A percentile compares a stretch with the other conserved stretches of the same genome.
Conservation (phyloP, 2,113 vertebrate genomes). For the Eurypyga helias region DNA sequence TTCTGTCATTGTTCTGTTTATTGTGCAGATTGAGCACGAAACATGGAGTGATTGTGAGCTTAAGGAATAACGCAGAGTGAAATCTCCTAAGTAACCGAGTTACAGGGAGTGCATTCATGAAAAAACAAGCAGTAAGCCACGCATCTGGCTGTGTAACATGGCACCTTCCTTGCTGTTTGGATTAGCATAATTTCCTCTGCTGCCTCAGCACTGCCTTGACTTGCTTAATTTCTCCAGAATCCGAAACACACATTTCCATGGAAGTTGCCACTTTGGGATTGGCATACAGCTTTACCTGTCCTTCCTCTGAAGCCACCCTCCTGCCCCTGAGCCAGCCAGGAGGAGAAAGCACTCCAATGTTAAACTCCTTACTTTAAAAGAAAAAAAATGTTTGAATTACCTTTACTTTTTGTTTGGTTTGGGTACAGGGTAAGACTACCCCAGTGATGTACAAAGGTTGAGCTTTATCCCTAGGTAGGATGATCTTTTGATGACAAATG, state of each 20-base stretch:
- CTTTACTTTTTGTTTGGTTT: not conserved
- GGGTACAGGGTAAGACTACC: not conserved
- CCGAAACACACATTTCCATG: not conserved
- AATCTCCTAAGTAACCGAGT: not conserved
- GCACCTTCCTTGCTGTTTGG: not conserved
- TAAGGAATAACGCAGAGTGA: not conserved
- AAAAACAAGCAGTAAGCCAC: not conserved
- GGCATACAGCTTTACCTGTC: not conserved
- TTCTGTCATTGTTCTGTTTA: not conserved
- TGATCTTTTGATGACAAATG: not conserved
- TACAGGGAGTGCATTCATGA: not conserved
- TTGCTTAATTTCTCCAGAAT: not conserved
- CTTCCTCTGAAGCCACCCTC: not conserved
- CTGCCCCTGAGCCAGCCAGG: not conserved
- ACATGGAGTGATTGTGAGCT: not conserved
- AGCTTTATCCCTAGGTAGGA: not conserved
- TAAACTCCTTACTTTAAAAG: not conserved
- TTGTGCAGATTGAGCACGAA: not conserved
- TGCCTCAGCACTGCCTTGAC: not conserved
- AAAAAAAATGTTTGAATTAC: not conserved
- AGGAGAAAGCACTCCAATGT: not conserved
- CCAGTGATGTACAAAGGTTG: not conserved
- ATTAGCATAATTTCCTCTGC: constrained; percentile 5
- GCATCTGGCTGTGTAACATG: not conserved
- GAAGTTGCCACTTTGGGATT: not conserved